phyloP scores from a whole-genome alignment of 2,888 invertebrate species.

The Diaperis boleti region DNA sequence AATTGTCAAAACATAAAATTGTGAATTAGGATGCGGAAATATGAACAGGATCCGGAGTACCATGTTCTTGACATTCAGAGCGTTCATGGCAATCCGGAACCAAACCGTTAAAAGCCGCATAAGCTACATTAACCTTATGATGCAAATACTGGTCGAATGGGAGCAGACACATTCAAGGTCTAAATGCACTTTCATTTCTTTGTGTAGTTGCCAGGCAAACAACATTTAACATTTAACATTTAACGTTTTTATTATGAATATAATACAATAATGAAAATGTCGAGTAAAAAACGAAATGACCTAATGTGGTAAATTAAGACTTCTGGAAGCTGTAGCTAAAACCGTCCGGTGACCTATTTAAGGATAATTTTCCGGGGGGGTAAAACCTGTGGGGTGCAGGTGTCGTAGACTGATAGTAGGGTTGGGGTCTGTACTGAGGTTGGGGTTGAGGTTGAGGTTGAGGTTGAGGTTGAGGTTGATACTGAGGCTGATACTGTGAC shows the following conservation, averaged over 20 bases:
- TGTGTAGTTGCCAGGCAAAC: constrained; percentile 31
- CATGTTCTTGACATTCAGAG: constrained; percentile 5
- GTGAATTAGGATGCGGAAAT: background rate
- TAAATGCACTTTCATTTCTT: constrained; percentile 50
- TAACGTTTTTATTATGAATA: constrained; percentile 41
- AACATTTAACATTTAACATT: constrained; percentile 34
- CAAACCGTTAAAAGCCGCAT: constrained; percentile 34
- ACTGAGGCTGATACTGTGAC: constrained; percentile 61
- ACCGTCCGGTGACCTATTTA: constrained; percentile 90
- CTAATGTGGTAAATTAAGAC: constrained; percentile 60
- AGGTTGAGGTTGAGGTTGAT: constrained; percentile 58
- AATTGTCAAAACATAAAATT: background rate
- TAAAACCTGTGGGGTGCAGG: constrained; percentile 81
- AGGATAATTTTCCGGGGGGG: constrained; percentile 86
- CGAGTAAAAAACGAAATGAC: constrained; percentile 21
- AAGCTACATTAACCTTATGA: constrained; percentile 41
- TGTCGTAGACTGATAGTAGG: constrained; percentile 69
- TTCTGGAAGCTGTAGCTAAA: constrained; percentile 89
- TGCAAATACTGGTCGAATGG: constrained; percentile 48
- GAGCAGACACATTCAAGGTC: constrained; percentile 49
- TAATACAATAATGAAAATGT: constrained; percentile 37
- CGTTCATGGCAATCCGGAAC: constrained; percentile 24
- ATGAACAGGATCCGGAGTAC: background rate
- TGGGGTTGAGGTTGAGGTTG: constrained; percentile 51
- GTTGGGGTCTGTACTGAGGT: constrained; percentile 41